Base-by-base conservation (phyloP, 2,888 invertebrate genomes). In the Cosmorhoe ocellata region DNA sequence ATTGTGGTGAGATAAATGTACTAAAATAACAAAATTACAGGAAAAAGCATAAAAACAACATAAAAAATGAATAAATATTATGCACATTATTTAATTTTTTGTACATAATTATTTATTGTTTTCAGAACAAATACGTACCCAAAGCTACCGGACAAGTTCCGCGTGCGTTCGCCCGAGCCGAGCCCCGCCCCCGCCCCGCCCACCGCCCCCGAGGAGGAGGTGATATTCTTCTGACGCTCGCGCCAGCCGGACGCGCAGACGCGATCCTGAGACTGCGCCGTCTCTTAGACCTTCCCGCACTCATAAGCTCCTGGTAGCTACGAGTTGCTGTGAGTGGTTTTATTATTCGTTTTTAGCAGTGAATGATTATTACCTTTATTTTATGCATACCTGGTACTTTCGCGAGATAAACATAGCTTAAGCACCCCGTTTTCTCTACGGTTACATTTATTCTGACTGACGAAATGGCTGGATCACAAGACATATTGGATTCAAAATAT, bases 81-180 rank as follows among this genome's bases (percentile, higher is more conserved):
- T n/a, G n/a, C n/a, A n/a, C n/a, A n/a, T n/a, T n/a, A n/a, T n/a
- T n/a, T n/a, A n/a, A n/a, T n/a, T n/a, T n/a, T n/a, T n/a, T n/a
- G n/a, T n/a, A n/a, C n/a, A n/a, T n/a, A n/a, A n/a, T n/a, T 5
- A 2, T 30, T 18, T 34, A 7, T 38, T 7, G 4, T 18, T 47
- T 64, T 1, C 71, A 92, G 94, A 71, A 94, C 94, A 26, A 93
- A 94, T 79, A 94, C 94, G 0, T 94, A 94, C 79, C 94, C 94
- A 13, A 94, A 94, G 76, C 78, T 94, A 42, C 93, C 94, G 34
- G 94, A 94, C 62, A 92, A 93, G 74, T 94, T 93, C 81, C 92
- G 93, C 51, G 91, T 93, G 36, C 91, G 92, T 6, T 92, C 91
- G 1, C 91, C 92, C 7, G 90, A 90, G 30, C 56, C 63, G 8